These are phyloP conservation scores for Drosophila demipolita DNA, from an alignment of 2,888 invertebrate species.

Conservation along the genomic window DNA sequence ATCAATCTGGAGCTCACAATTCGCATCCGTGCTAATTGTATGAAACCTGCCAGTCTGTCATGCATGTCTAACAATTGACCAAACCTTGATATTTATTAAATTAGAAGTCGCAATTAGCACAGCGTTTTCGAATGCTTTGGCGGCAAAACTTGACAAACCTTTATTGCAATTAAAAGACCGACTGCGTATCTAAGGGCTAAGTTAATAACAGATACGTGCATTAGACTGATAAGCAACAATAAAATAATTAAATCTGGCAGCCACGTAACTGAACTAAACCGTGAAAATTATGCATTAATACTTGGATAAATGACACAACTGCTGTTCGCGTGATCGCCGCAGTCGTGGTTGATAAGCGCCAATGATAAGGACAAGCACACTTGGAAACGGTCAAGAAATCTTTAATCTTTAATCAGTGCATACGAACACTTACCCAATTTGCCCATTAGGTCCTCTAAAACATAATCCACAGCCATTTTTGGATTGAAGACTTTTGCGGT, in stretches of 20 bases:
- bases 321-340: constrained; percentile 40
- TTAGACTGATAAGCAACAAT: background rate
- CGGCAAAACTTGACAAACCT: constrained; percentile 41
- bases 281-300: constrained; percentile 13
- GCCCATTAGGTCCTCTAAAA: constrained; percentile 89
- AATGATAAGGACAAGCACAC: constrained; percentile 50
- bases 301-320: constrained; percentile 35
- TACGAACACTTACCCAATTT: constrained; percentile 86
- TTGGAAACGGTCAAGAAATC: constrained; percentile 15
- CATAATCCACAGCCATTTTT: constrained; percentile 88
- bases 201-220: constrained; percentile 8
- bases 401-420: constrained; percentile 28
- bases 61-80: constrained; percentile 30
- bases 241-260: constrained; percentile 20
- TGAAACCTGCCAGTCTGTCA: constrained; percentile 20
- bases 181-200: background rate
- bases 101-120: constrained; percentile 54
- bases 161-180: background rate
- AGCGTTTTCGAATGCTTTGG: constrained; percentile 40
- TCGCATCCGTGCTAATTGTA: constrained; percentile 7
- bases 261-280: constrained; percentile 27
- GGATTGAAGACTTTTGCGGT: background rate
- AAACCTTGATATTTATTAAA: constrained; percentile 67
- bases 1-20: constrained; percentile 9
- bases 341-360: constrained; percentile 42